Evolutionary conservation across 2,888 invertebrate species (phyloP).

Genomic region (Drosophila parthenogenetica): DNA sequence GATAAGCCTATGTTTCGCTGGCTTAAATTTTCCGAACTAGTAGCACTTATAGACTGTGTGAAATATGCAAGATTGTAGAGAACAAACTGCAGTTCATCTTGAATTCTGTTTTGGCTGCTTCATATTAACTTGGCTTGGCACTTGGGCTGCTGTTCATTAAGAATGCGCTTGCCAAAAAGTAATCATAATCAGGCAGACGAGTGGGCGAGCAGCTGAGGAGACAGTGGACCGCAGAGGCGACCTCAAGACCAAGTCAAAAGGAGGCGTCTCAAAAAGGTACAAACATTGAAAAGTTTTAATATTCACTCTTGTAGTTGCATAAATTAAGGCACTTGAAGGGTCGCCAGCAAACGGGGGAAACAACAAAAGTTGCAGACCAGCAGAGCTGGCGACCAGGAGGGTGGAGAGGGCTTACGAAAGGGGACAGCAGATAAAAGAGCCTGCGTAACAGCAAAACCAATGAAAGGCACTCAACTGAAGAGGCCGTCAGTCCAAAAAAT

Average conservation of each 20-base stretch:
- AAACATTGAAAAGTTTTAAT: conserved; percentile 74
- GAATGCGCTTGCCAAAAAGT: conserved; percentile 46
- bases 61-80: conserved; percentile 8
- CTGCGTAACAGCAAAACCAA: conserved; percentile 64
- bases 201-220: conserved; percentile 24
- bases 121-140: conserved; percentile 31
- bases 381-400: conserved; percentile 14
- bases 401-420: conserved; percentile 2
- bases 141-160: conserved; percentile 52
- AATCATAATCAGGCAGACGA: conserved; percentile 62
- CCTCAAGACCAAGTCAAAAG: conserved; percentile 31
- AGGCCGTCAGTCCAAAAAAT: conserved; percentile 44
- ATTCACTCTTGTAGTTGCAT: conserved; percentile 72
- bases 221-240: conserved; percentile 26
- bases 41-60: not conserved
- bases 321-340: conserved; percentile 67
- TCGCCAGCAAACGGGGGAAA: conserved; percentile 3
- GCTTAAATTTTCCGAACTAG: not conserved
- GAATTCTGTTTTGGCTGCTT: conserved; percentile 1
- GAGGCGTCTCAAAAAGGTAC: conserved; percentile 58
- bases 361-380: conserved; percentile 33
- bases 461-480: conserved; percentile 67
- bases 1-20: not conserved
- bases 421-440: conserved; percentile 58
- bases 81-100: not conserved